Base-by-base conservation (phyloP, 1,140 invertebrate genomes). In the Rhagoletis pomonella region DNA sequence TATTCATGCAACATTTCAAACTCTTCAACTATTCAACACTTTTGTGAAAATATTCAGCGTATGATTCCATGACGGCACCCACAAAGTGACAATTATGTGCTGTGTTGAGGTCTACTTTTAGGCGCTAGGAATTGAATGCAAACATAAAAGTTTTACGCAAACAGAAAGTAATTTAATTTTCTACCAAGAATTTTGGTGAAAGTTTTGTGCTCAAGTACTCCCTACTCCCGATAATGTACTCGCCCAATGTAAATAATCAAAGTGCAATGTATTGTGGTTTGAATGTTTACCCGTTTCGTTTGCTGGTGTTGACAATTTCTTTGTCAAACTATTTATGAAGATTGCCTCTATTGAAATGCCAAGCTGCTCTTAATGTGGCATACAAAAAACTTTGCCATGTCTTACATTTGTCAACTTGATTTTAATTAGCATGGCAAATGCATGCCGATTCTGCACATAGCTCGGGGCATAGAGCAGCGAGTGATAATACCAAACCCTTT, bases 1-100 rank as follows among this genome's bases (percentile, higher is more conserved):
- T 29, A 29, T 81, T 55, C 73, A 81, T 81, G 12, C 47, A 17
- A 19, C 47, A 50, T 50, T 81, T 55, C 44, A 81, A 10, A 7
- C 47, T 81, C 73, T 81, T 81, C 17, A 55, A 81, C 47, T 58
- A 81, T 50, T 50, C 73, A 55, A 81, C 73, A 55, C 47, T 81
- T 81, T 81, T 17, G 29, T 29, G n/a, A 10, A 81, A 81, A 29
- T 58, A 29, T n/a, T 44, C 47, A 81, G 44, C 73, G n/a, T n/a
- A 19, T 14, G 47, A 7, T 81, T 29, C n/a, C 12, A 14, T 81
- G 47, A 81, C 7, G 47, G 19, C 47, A 47, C 7, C 47, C 14
- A 81, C 47, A 19, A 50, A 81, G 47, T 81, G 73, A 81, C 73
- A 81, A n/a, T 55, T 55, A 81, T 42, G 7, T 55, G n/a, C 73